phyloP scores from a whole-genome alignment of 2,888 invertebrate species.

The Tineola bisselliella region DNA sequence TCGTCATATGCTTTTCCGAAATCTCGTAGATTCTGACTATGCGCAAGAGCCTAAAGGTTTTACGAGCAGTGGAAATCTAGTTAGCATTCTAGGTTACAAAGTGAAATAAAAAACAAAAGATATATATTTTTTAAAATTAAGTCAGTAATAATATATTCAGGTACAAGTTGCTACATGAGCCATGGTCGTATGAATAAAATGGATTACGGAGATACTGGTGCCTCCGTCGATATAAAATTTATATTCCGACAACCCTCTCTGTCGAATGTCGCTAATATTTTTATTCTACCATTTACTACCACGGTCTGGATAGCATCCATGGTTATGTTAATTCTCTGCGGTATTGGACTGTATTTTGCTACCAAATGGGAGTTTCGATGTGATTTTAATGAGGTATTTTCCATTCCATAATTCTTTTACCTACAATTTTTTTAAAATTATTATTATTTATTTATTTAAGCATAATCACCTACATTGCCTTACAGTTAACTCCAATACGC shows the following conservation, averaged over 20 bases:
- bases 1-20: too few species aligned
- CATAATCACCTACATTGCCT: too few species aligned
- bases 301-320: slow-evolving; percentile 69
- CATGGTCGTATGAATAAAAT: slow-evolving; percentile 37
- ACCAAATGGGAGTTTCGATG: slow-evolving; percentile 36
- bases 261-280: slow-evolving; percentile 72
- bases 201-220: slow-evolving; percentile 53
- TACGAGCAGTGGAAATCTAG: too few species aligned
- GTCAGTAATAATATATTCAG: slow-evolving; percentile 24
- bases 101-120: too few species aligned
- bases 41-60: too few species aligned
- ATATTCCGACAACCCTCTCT: slow-evolving; percentile 74
- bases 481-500: too few species aligned
- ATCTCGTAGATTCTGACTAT: too few species aligned
- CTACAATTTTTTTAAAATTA: slow-evolving; percentile 7
- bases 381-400: slow-evolving; percentile 22
- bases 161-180: slow-evolving; percentile 36
- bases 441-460: too few species aligned
- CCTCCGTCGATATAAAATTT: slow-evolving; percentile 55
- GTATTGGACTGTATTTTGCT: slow-evolving; percentile 38
- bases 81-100: too few species aligned
- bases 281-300: slow-evolving; percentile 69
- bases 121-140: too few species aligned
- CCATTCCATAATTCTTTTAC: too few species aligned
- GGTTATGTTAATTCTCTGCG: slow-evolving; percentile 40